A percentile compares a stretch with the other conserved stretches of the same genome.
Evolutionary conservation across 2,113 vertebrate genomes (phyloP).

Genomic region (Rhabdornis inornatus): DNA sequence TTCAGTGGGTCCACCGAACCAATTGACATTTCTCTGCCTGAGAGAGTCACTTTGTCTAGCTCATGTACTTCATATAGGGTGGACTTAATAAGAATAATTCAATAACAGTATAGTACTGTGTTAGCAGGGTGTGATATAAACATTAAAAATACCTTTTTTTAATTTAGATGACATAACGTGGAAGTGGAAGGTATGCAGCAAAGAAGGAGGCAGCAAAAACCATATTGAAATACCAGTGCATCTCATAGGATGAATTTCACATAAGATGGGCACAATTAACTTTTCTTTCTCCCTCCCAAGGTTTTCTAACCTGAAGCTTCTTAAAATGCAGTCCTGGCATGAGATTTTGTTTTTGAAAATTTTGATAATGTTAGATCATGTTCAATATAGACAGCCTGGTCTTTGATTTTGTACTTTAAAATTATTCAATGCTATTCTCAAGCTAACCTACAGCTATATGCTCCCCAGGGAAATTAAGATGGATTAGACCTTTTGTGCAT

Average conservation of each 20-base stretch:
- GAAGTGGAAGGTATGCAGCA: neutral
- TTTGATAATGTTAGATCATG: neutral
- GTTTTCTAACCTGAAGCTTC: neutral
- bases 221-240: neutral
- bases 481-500: conserved; percentile 39
- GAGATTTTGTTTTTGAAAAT: neutral
- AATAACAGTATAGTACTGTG: neutral
- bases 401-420: neutral
- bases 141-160: neutral
- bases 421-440: neutral
- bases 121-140: neutral
- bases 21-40: neutral
- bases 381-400: neutral
- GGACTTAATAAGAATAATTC: neutral
- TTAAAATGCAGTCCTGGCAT: neutral
- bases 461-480: conserved; percentile 30
- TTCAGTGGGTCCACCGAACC: neutral
- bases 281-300: neutral
- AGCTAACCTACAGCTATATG: neutral
- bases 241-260: neutral
- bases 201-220: neutral
- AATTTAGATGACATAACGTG: neutral
- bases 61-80: neutral
- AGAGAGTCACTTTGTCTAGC: neutral
- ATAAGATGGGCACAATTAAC: neutral